Percentiles rank a stretch among this genome's conserved stretches.
phyloP scores from a whole-genome alignment of 1,140 invertebrate species.

The Drosophila aff. region DNA sequence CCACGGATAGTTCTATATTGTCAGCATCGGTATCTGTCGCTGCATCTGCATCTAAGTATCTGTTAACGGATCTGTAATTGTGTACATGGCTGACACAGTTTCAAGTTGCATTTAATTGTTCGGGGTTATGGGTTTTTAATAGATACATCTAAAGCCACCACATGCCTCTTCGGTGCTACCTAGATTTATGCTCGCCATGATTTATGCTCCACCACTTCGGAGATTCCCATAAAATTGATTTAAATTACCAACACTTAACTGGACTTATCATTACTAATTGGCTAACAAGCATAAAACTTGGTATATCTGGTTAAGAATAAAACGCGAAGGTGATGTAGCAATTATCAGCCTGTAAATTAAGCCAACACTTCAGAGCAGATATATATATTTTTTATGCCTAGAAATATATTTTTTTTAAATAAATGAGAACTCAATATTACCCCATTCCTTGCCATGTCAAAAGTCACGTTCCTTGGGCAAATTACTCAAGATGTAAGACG shows the following conservation, averaged over 20 bases:
- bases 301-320: neutral
- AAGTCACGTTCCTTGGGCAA: constrained; percentile 31
- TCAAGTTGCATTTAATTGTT: constrained; percentile 50
- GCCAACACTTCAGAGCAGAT: neutral
- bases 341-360: neutral
- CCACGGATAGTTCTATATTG: constrained; percentile 44
- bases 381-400: constrained; percentile 6
- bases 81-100: constrained; percentile 56
- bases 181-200: constrained; percentile 17
- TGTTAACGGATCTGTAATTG: constrained; percentile 21
- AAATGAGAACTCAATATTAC: constrained; percentile 13
- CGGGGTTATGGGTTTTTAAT: constrained; percentile 39
- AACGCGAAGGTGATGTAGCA: neutral
- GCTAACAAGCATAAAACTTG: neutral
- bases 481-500: constrained; percentile 1
- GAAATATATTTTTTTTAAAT: neutral
- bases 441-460: constrained; percentile 32
- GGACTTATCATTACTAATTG: neutral
- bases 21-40: constrained; percentile 17
- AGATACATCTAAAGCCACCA: constrained; percentile 6
- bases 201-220: constrained; percentile 6
- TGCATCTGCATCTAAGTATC: constrained; percentile 6
- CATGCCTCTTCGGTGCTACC: neutral
- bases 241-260: constrained; percentile 4
- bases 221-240: constrained; percentile 18